Evolutionary conservation across 2,113 vertebrate species (phyloP).

Genomic region (Myotis yumanensis): DNA sequence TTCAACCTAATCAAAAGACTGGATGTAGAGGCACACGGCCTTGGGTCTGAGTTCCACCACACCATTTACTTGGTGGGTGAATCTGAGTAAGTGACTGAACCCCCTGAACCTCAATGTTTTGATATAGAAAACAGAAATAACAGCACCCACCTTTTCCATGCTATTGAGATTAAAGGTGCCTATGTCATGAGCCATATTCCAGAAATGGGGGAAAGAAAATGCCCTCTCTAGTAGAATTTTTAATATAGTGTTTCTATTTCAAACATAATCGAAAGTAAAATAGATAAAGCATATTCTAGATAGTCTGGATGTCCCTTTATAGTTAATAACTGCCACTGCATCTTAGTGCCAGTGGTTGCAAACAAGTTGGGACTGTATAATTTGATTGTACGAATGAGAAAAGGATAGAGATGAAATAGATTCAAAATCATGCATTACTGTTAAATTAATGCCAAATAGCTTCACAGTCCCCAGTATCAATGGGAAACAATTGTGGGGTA

Average conservation of each 20-base stretch:
- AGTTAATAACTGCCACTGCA: background rate
- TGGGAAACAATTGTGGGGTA: fast-evolving
- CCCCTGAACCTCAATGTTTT: background rate
- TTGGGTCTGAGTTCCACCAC: background rate
- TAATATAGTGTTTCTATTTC: background rate
- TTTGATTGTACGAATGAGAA: background rate
- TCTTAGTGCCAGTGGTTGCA: background rate
- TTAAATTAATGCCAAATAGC: background rate
- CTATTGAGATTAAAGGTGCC: background rate
- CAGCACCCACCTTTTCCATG: background rate
- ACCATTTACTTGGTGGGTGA: background rate
- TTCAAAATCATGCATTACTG: background rate
- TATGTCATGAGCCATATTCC: fast-evolving
- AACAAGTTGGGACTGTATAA: background rate
- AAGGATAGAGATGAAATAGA: background rate
- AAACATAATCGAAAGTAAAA: background rate
- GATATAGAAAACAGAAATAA: background rate
- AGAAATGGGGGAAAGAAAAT: background rate
- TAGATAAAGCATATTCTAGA: background rate
- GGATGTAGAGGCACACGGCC: background rate
- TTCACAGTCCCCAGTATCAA: background rate
- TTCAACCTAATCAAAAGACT: background rate
- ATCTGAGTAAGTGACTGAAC: too few relatives aligned
- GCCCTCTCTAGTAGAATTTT: background rate
- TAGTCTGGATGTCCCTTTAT: background rate